These are phyloP conservation scores for Eilema sororculum DNA, from an alignment of 2,888 invertebrate species.

Conservation along the genomic window DNA sequence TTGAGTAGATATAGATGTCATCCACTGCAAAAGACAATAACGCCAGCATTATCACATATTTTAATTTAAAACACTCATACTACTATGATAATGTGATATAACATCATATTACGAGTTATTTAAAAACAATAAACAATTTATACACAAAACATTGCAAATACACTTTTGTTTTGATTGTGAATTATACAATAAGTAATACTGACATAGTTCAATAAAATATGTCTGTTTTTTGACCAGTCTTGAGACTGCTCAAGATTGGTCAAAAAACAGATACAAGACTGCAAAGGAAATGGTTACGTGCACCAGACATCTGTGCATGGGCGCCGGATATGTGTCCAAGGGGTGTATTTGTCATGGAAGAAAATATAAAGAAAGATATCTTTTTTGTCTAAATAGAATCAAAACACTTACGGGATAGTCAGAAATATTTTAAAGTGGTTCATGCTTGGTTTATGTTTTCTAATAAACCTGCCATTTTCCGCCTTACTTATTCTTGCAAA, in stretches of 20 bases:
- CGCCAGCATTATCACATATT: background rate
- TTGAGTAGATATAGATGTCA: too few species aligned
- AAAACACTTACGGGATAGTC: too few species aligned
- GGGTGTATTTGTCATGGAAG: too few species aligned
- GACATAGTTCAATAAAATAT: background rate
- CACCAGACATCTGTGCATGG: background rate
- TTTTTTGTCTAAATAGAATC: too few species aligned
- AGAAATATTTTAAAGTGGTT: too few species aligned
- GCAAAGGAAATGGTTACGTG: background rate
- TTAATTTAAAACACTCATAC: background rate
- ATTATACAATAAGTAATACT: background rate
- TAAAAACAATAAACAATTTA: background rate
- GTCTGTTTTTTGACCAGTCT: background rate
- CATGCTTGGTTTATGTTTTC: too few species aligned
- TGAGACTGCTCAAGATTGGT: too few species aligned
- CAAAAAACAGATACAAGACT: too few species aligned
- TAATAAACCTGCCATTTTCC: too few species aligned
- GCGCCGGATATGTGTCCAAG: background rate
- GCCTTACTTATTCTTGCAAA: too few species aligned
- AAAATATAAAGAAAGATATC: too few species aligned
- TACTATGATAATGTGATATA: background rate
- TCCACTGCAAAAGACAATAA: too few species aligned
- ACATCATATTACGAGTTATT: background rate
- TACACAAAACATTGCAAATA: background rate
- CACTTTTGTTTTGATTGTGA: conserved; percentile 1